Conservation (phyloP, 2,888 invertebrate genomes). For the Antitype chi region DNA sequence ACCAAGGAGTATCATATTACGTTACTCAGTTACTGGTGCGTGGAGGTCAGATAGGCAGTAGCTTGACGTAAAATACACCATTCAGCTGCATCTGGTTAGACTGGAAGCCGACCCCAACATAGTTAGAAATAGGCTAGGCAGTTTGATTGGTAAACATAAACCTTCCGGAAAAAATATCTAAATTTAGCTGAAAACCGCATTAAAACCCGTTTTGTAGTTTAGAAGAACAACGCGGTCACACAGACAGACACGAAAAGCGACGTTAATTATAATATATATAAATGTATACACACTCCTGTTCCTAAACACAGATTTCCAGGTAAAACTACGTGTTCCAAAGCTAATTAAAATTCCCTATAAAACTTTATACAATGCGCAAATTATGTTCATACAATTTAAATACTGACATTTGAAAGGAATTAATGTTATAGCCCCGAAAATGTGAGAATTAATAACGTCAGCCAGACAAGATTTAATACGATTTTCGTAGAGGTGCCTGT, state of each 20-base stretch:
- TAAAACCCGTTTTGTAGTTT: background rate
- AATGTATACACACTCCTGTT: too few relatives aligned
- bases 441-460: background rate
- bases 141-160: background rate
- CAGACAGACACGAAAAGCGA: background rate
- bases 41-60: too few relatives aligned
- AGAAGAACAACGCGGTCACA: background rate
- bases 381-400: background rate
- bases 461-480: background rate
- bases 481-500: conserved; percentile 9
- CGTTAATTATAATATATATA: background rate
- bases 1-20: too few relatives aligned
- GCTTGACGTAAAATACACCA: too few relatives aligned
- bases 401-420: background rate
- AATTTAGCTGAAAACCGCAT: background rate
- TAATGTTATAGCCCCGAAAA: conserved; percentile 12
- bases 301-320: background rate
- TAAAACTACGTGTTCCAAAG: background rate
- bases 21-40: too few relatives aligned
- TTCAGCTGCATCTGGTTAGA: too few relatives aligned
- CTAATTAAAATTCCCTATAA: background rate
- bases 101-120: too few relatives aligned
- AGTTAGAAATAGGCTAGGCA: too few relatives aligned
- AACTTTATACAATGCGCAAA: background rate
- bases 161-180: background rate